Evolutionary conservation across 2,888 invertebrate species (phyloP).

Genomic region (Pachymerium ferrugineum): DNA sequence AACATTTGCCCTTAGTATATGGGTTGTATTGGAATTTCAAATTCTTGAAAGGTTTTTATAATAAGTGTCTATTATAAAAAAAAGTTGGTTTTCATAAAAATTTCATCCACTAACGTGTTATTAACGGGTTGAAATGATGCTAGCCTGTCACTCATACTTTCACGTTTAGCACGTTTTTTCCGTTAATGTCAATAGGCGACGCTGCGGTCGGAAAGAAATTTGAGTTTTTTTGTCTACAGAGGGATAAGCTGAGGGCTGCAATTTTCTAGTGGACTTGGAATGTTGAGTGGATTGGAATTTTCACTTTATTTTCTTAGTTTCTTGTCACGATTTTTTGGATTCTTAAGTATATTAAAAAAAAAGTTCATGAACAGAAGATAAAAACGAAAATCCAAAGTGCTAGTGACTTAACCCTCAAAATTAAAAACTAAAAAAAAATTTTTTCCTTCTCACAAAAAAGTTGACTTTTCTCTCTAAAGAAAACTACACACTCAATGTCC

Average conservation of each 20-base stretch:
- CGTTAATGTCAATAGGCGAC: neutral
- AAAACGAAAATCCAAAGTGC: too few relatives aligned
- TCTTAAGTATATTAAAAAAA: neutral
- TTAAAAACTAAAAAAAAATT: too few relatives aligned
- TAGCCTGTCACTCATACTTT: neutral
- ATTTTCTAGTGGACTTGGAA: neutral
- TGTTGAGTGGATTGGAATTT: slow-evolving; percentile 16
- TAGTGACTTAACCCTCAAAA: too few relatives aligned
- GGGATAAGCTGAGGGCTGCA: neutral
- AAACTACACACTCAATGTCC: too few relatives aligned
- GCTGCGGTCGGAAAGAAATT: neutral
- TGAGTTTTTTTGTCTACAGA: neutral
- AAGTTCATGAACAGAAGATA: too few relatives aligned
- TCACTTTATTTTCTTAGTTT: neutral
- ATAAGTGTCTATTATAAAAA: neutral
- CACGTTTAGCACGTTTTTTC: slow-evolving; percentile 11
- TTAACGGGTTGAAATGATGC: neutral
- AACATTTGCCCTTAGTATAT: neutral
- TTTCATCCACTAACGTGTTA: neutral
- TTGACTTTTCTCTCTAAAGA: too few relatives aligned
- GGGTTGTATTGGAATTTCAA: too few relatives aligned
- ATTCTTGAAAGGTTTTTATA: neutral
- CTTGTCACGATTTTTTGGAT: slow-evolving; percentile 10
- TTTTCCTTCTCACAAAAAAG: too few relatives aligned
- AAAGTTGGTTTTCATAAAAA: neutral